A percentile compares a stretch with the other conserved stretches of the same genome.
Conservation (phyloP, 2,888 invertebrate species). For the Chrysolina americana region DNA sequence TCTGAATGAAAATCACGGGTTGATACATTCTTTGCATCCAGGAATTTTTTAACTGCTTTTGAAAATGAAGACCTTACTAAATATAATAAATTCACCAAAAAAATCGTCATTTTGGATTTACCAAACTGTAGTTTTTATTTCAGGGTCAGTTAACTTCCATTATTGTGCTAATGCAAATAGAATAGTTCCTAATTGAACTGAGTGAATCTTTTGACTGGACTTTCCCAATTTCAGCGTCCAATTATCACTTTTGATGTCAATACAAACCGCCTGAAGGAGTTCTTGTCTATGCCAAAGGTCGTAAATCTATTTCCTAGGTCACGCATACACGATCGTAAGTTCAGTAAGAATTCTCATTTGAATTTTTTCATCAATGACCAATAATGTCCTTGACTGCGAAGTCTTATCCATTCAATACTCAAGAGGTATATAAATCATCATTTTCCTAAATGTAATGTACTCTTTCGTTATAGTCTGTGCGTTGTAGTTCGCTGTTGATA, state of each 20-base stretch:
- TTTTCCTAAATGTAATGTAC: neutral
- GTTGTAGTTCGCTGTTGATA: neutral
- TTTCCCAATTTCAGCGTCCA: neutral
- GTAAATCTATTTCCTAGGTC: neutral
- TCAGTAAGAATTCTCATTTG: neutral
- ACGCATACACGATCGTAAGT: neutral
- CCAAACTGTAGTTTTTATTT: no score
- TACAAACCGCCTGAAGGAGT: neutral
- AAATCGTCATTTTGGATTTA: no score
- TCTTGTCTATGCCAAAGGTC: neutral
- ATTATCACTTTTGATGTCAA: neutral
- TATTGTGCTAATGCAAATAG: no score
- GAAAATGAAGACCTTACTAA: no score
- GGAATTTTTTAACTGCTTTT: no score
- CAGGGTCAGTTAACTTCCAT: no score
- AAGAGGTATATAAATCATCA: constrained; percentile 12
- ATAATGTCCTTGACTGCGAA: neutral
- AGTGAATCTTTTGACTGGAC: neutral
- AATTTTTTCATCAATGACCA: neutral
- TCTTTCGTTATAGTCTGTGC: neutral
- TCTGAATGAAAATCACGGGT: no score
- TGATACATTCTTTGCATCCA: no score
- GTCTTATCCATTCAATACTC: neutral
- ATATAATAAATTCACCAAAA: no score
- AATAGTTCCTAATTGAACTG: neutral